Conservation (phyloP, 1,140 invertebrate species). For the Drosophila lacteicornis region DNA sequence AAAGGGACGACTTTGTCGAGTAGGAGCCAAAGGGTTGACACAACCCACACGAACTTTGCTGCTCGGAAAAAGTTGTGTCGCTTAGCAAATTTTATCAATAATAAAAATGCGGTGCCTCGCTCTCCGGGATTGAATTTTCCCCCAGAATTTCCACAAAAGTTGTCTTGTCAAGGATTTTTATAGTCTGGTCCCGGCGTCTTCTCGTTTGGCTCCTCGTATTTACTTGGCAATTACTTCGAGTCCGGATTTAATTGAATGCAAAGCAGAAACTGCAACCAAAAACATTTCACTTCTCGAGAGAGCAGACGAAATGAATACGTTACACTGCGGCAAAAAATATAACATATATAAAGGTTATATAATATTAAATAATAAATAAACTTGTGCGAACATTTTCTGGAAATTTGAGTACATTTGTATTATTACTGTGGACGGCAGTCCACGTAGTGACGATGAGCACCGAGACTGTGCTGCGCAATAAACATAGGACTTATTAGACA, state of each 20-base stretch:
- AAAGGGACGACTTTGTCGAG: not conserved
- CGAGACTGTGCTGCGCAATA: no score
- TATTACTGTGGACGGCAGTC: no score
- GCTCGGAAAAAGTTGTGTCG: constrained; percentile 40
- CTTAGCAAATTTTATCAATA: constrained; percentile 54
- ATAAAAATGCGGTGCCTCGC: constrained; percentile 24
- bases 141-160: constrained; percentile 27
- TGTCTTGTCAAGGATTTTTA: constrained; percentile 41
- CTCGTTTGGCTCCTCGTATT: constrained; percentile 25
- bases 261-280: constrained; percentile 48
- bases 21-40: constrained; percentile 41
- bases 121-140: constrained; percentile 5
- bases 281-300: constrained; percentile 26
- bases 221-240: constrained; percentile 54
- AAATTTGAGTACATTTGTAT: no score
- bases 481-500: no score
- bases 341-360: not conserved
- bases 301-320: not conserved
- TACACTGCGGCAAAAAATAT: constrained; percentile 2
- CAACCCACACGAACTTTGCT: constrained; percentile 35
- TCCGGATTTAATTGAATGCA: constrained; percentile 52
- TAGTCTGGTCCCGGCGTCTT: constrained; percentile 17
- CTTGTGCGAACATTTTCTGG: no score
- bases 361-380: no score
- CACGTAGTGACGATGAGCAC: no score